Base-by-base conservation (phyloP, 2,888 invertebrate genomes). In the Scelioninae gen. 2 region DNA sequence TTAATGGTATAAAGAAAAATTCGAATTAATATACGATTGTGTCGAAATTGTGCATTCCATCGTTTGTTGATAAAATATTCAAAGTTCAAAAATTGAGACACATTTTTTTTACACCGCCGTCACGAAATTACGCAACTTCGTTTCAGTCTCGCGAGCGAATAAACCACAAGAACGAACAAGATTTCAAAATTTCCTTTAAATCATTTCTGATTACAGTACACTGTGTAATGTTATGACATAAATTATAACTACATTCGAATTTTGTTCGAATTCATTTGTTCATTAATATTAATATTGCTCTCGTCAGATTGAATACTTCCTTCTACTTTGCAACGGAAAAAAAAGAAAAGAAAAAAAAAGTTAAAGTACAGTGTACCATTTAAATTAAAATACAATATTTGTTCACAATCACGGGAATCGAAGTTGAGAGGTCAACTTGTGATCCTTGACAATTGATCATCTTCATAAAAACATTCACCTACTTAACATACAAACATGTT, bases 181-280 rank as follows among this genome's bases (percentile, higher is more conserved):
- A 68, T 68, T 68, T 60, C 68, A 68, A 68, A 68, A 68, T 68
- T 68, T 60, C 68, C 67, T 28, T 31, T 13, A 6, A 15, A 55
- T 46, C 53, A 45, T 18, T 53, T 46, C 18, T 15, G 13, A 35
- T 53, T 53, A 25, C 39, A 61, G 46, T 61, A 61, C 60, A 69
- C 60, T 45, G 53, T 69, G n/a, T n/a, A n/a, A 46, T 19, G 33
- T 37, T 15, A 45, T 1, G 22, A 16, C 35, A 19, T 25, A 50
- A 37, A 19, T 63, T 50, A 33, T 50, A 63, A 39, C 16, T 48
- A 7, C 5, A 22, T 6, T 41, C 33, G 6, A 64, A 22, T 48
- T 63, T 50, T 31, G 43, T 50, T 52, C n/a, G 16, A 37, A 13
- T 16, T 16, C 2, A 50, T 22, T 52, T 39, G 39, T 48, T 43